These are phyloP conservation scores for Pelodiscus sinensis DNA, from an alignment of 2,113 vertebrate genomes.

Conservation along the genomic window DNA sequence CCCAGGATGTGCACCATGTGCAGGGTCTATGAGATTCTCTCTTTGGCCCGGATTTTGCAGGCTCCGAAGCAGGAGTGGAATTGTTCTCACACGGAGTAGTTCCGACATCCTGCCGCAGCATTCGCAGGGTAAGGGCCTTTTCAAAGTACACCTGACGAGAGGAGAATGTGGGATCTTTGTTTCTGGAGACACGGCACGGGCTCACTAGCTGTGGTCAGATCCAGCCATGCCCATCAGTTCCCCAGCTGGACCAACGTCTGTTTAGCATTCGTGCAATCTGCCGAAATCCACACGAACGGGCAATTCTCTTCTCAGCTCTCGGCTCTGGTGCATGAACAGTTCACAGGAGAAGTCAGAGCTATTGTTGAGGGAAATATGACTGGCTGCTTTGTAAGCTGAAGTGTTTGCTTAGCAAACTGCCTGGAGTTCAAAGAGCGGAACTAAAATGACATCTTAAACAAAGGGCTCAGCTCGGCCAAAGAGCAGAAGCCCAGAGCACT, in stretches of 20 bases:
- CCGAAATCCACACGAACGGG: neutral
- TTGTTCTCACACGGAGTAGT: fast-evolving
- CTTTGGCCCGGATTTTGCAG: fast-evolving
- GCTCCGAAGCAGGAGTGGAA: fast-evolving
- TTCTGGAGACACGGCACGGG: fast-evolving
- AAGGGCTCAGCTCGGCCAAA: neutral
- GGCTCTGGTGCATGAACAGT: neutral
- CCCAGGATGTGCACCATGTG: fast-evolving
- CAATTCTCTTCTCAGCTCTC: neutral
- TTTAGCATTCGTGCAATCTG: too few relatives aligned
- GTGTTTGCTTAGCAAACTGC: neutral
- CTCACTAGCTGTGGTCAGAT: neutral
- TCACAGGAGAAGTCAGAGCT: neutral
- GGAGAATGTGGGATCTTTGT: neutral
- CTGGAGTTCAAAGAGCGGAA: fast-evolving
- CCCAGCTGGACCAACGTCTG: neutral
- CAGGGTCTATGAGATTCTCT: fast-evolving
- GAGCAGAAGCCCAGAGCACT: neutral
- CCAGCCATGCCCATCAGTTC: neutral
- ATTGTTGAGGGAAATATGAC: neutral
- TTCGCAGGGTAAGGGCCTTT: neutral
- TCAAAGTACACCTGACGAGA: too few relatives aligned
- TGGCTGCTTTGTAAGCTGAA: neutral
- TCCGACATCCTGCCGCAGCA: neutral
- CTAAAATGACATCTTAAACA: fast-evolving